Evolutionary conservation across 2,113 vertebrate genomes (phyloP).

Genomic region (Polyodon spathula): DNA sequence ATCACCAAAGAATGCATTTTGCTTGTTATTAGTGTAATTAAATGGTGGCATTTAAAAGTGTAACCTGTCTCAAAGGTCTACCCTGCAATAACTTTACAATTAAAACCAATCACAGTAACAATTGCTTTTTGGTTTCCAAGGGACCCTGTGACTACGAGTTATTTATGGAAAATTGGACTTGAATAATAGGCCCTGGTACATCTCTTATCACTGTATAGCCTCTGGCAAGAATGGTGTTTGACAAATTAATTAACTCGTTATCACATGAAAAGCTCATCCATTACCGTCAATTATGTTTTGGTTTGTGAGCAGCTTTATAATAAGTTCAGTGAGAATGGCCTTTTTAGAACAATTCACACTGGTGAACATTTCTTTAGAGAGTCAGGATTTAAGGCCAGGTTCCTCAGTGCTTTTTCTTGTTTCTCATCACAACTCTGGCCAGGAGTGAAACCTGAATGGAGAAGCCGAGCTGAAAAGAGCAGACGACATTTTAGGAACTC

Average conservation of each 20-base stretch:
- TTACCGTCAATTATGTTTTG: conserved; percentile 8
- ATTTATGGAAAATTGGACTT: conserved; percentile 9
- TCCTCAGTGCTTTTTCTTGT: not conserved
- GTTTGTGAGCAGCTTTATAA: conserved; percentile 3
- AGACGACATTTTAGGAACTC: no score
- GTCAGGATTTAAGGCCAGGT: not conserved
- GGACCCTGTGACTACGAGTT: not conserved
- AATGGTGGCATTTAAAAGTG: conserved; percentile 8
- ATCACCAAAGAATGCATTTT: not conserved
- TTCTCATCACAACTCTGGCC: not conserved
- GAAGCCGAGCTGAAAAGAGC: no score
- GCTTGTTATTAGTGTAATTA: conserved; percentile 9
- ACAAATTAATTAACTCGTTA: conserved; percentile 11
- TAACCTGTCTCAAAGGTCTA: conserved; percentile 8
- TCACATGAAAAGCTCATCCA: conserved; percentile 6
- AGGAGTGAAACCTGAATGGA: no score
- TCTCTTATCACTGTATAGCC: conserved; percentile 3
- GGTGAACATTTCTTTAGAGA: not conserved
- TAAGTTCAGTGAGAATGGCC: not conserved
- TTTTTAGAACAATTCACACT: not conserved
- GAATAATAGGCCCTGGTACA: conserved; percentile 1
- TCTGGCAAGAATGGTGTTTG: conserved; percentile 8
- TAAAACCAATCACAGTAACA: conserved; percentile 6
- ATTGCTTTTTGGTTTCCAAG: conserved; percentile 1
- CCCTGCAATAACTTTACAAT: conserved; percentile 9